phyloP scores from a whole-genome alignment of 2,888 invertebrate species.

The Eristalis arbustorum region DNA sequence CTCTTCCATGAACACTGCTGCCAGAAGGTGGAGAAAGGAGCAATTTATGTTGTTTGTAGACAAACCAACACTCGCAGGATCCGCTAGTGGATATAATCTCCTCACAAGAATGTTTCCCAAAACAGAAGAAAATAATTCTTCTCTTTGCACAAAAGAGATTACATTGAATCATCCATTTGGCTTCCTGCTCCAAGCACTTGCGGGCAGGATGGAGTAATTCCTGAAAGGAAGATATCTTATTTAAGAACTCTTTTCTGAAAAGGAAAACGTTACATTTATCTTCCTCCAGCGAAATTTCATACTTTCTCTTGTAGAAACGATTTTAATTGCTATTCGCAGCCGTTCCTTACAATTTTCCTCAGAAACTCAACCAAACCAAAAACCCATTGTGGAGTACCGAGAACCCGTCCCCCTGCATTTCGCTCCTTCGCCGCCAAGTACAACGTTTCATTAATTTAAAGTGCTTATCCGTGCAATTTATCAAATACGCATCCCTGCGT shows the following conservation, averaged over 20 bases:
- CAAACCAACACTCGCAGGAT: too few relatives aligned
- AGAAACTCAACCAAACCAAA: neutral
- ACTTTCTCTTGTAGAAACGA: neutral
- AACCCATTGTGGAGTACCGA: neutral
- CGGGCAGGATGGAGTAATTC: too few relatives aligned
- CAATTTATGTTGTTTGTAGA: too few relatives aligned
- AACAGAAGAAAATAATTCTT: too few relatives aligned
- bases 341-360: neutral
- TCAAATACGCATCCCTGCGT: neutral
- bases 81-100: too few relatives aligned
- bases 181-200: too few relatives aligned
- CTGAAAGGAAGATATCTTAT: too few relatives aligned
- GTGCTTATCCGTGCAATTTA: neutral
- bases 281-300: neutral
- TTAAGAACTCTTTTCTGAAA: neutral
- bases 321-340: neutral
- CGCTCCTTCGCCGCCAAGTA: neutral
- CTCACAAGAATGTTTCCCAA: too few relatives aligned
- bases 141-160: too few relatives aligned
- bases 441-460: neutral
- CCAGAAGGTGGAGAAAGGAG: too few relatives aligned
- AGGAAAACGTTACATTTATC: neutral
- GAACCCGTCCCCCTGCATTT: neutral
- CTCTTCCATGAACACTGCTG: too few relatives aligned
- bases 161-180: too few relatives aligned